Percentiles rank a stretch among this genome's conserved stretches.
These are phyloP conservation scores for Fringilla coelebs DNA, from an alignment of 2,797 vertebrate genomes.

Conservation along the genomic window DNA sequence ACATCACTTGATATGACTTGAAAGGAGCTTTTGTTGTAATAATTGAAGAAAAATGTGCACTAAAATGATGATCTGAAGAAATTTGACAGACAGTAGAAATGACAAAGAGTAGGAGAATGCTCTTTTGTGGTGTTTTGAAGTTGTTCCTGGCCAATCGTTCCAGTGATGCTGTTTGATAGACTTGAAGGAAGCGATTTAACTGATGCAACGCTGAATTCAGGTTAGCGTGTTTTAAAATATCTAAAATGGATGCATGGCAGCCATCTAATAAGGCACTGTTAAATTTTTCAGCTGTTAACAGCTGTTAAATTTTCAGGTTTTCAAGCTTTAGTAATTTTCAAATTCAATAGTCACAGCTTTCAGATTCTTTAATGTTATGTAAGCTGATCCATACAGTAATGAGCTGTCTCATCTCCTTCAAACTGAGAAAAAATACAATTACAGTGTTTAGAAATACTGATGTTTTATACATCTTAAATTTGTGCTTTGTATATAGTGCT, in stretches of 20 bases:
- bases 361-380: background rate
- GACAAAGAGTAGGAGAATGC: background rate
- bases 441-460: background rate
- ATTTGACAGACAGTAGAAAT: background rate
- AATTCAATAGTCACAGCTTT: background rate
- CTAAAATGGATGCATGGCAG: background rate
- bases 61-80: slow-evolving; percentile 43
- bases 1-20: slow-evolving; percentile 44
- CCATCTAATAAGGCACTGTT: background rate
- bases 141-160: background rate
- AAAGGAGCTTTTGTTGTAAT: slow-evolving; percentile 61
- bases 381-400: background rate
- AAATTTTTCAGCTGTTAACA: background rate
- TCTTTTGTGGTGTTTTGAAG: background rate
- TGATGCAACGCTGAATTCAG: background rate
- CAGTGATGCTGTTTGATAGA: background rate
- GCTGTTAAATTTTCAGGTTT: background rate
- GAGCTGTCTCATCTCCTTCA: background rate
- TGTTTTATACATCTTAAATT: background rate
- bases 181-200: background rate
- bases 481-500: background rate
- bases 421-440: background rate
- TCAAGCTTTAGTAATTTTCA: background rate
- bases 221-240: background rate
- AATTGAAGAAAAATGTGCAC: slow-evolving; percentile 56